Evolutionary conservation across 2,113 vertebrate genomes (phyloP).

Genomic region (Geococcyx californianus): DNA sequence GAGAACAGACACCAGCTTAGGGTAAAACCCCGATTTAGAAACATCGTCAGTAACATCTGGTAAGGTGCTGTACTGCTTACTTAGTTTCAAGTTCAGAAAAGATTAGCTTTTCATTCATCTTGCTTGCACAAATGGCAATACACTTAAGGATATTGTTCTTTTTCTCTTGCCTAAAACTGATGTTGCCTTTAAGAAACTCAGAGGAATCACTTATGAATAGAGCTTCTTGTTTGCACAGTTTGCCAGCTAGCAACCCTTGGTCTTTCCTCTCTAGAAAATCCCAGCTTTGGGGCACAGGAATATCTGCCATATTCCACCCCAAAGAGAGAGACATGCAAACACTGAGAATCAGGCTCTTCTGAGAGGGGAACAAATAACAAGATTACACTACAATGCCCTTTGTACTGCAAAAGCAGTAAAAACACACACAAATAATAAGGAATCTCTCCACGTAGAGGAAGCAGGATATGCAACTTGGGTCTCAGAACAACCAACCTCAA

Average conservation of each 20-base stretch:
- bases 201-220: not conserved
- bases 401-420: not conserved
- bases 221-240: not conserved
- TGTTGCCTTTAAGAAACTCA: not conserved
- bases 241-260: not conserved
- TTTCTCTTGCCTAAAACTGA: not conserved
- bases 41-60: not conserved
- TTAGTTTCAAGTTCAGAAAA: not conserved
- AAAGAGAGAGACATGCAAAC: not conserved
- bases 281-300: not conserved
- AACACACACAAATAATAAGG: not conserved
- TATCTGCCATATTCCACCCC: not conserved
- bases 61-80: not conserved
- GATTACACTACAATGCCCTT: fast-evolving
- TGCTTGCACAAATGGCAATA: not conserved
- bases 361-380: not conserved
- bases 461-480: not conserved
- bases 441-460: not conserved
- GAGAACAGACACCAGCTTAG: not conserved
- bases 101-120: not conserved
- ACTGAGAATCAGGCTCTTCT: not conserved
- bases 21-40: not conserved
- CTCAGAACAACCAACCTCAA: not conserved
- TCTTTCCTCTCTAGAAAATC: not conserved
- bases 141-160: not conserved